Evolutionary conservation across 2,888 invertebrate species (phyloP).

Genomic region (Drosophila recens): DNA sequence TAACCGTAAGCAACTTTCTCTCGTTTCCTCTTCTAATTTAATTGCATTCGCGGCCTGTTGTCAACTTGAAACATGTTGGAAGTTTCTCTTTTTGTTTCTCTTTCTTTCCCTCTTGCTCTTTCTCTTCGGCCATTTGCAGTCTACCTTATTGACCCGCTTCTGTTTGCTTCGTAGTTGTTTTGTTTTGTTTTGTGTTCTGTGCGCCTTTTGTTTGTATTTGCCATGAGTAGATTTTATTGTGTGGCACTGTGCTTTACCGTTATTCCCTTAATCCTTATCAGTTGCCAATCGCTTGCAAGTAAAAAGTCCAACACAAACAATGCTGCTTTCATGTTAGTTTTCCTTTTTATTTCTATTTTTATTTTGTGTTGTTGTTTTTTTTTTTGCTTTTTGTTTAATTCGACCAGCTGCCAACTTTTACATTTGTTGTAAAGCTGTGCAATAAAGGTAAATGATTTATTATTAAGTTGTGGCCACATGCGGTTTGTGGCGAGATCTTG

Average conservation of each 20-base stretch:
- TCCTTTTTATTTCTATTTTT: slow-evolving; percentile 7
- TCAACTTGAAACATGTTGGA: neutral
- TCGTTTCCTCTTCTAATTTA: slow-evolving; percentile 24
- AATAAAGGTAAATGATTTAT: slow-evolving; percentile 68
- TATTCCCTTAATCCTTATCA: slow-evolving; percentile 67
- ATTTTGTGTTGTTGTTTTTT: neutral
- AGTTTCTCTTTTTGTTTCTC: slow-evolving; percentile 6
- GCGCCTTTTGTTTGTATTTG: slow-evolving; percentile 39
- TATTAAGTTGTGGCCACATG: slow-evolving; percentile 48
- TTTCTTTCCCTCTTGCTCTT: neutral
- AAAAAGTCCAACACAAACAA: slow-evolving; percentile 36
- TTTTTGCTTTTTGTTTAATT: slow-evolving; percentile 16
- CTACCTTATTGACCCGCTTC: slow-evolving; percentile 29
- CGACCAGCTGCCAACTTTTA: slow-evolving; percentile 26
- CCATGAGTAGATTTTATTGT: slow-evolving; percentile 37
- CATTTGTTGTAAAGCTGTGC: slow-evolving; percentile 22
- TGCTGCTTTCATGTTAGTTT: slow-evolving; percentile 34
- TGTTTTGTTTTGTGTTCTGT: slow-evolving; percentile 13
- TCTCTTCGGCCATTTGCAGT: neutral
- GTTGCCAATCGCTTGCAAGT: slow-evolving; percentile 43
- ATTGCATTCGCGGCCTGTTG: slow-evolving; percentile 15
- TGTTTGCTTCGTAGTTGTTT: slow-evolving; percentile 12
- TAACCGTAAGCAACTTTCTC: slow-evolving; percentile 14
- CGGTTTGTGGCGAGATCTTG: slow-evolving; percentile 29
- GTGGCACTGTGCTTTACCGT: slow-evolving; percentile 22